phyloP scores from a whole-genome alignment of 1,140 invertebrate species.

The Metopolophium dirhodum region DNA sequence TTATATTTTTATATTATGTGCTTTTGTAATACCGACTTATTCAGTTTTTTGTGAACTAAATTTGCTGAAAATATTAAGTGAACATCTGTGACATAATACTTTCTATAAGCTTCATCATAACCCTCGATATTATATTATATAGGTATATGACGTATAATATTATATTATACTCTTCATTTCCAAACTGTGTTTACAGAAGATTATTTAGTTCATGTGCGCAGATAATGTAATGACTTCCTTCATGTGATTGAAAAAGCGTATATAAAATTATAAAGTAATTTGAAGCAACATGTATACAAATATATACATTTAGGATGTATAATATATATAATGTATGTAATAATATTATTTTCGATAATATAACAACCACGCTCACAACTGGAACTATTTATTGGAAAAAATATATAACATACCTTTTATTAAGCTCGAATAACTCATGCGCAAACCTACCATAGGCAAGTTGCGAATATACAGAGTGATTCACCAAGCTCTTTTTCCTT shows the following conservation, averaged over 20 bases:
- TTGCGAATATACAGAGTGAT: too few relatives aligned
- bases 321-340: neutral
- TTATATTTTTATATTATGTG: too few relatives aligned
- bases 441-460: neutral
- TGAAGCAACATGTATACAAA: neutral
- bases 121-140: neutral
- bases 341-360: neutral
- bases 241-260: neutral
- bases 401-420: neutral
- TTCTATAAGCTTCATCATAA: neutral
- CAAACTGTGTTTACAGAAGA: neutral
- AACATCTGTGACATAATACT: too few relatives aligned
- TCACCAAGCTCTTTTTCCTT: too few relatives aligned
- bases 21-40: too few relatives aligned
- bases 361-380: too few relatives aligned
- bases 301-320: neutral
- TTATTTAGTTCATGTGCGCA: neutral
- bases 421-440: neutral
- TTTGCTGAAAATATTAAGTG: too few relatives aligned
- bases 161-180: neutral
- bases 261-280: neutral
- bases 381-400: neutral
- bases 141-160: too few relatives aligned
- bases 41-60: neutral
- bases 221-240: neutral